Base-by-base conservation (phyloP, 1,140 invertebrate genomes). In the Solenopsis invicta region DNA sequence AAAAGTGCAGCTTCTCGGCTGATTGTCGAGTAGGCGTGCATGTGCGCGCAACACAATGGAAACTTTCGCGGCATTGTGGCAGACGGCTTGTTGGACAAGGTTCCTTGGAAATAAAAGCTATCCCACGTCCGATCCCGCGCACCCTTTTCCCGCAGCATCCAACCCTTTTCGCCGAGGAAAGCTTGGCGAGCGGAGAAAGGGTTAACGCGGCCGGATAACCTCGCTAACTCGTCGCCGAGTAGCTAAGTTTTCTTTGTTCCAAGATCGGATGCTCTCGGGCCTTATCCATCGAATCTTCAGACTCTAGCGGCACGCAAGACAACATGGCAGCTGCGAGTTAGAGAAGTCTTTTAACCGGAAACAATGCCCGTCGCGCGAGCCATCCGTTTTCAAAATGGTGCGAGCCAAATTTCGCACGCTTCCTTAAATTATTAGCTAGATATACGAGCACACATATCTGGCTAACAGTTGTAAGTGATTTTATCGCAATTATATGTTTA, bases 51-150 rank as follows among this genome's bases (percentile, higher is more conserved):
- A 92, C 91, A 94, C 93, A 94, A 94, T 94, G 89, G 91, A 93
- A 94, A 94, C 91, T 94, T 84, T 93, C 91, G 89, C 87, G 78
- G 92, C 89, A 93, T 94, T 94, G 93, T 94, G 87, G 81, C 77
- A 88, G 84, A 90, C 89, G 91, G 88, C 88, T 86, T 84, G 92
- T 92, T 90, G 91, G 92, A 93, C 92, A 92, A 89, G 85, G 91
- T 91, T 81, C 62, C 88, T 66, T 75, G 87, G 86, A 92, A 92
- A 92, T 91, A 89, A 92, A 93, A 84, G 87, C 77, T 86, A 86
- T 85, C 78, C 88, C 87, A 67, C 74, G 74, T 82, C 75, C 86
- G 67, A 82, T 74, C 80, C 66, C 67, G 37, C 21, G 5, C 48
- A n/a, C 66, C n/a, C 64, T 45, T 41, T 29, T 41, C 50, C 24